Evolutionary conservation across 2,888 invertebrate species (phyloP).

Genomic region (Drosophila longiperda): DNA sequence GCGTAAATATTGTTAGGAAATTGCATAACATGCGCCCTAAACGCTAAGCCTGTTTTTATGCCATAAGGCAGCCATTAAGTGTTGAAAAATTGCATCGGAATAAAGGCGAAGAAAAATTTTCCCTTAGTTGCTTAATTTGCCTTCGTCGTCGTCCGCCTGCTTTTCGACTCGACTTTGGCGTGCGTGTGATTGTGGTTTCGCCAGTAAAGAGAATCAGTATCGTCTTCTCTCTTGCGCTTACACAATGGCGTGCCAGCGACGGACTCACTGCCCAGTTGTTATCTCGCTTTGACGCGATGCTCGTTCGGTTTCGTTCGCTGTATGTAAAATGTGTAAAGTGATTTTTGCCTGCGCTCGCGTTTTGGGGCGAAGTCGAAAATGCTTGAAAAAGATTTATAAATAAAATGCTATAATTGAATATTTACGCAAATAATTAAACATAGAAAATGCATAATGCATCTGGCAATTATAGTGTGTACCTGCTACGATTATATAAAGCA

Average conservation of each 20-base stretch:
- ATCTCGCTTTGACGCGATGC: constrained; percentile 61
- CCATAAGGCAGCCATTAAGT: constrained; percentile 19
- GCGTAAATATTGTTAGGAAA: constrained; percentile 60
- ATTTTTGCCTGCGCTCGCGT: constrained; percentile 71
- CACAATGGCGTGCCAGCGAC: constrained; percentile 32
- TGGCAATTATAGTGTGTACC: constrained; percentile 36
- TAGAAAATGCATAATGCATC: constrained; percentile 29
- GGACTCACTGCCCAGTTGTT: constrained; percentile 46
- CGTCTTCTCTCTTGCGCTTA: constrained; percentile 60
- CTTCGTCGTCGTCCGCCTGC: constrained; percentile 65
- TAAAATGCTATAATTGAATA: constrained; percentile 58
- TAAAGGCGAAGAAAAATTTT: constrained; percentile 70
- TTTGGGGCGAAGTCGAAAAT: constrained; percentile 81
- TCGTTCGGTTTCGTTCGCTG: constrained; percentile 67
- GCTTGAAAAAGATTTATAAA: constrained; percentile 72
- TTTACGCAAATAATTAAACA: constrained; percentile 33
- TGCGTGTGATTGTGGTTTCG: constrained; percentile 66
- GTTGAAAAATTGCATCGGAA: constrained; percentile 55
- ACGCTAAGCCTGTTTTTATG: constrained; percentile 53
- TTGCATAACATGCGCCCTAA: constrained; percentile 41
- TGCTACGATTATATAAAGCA: constrained; percentile 70
- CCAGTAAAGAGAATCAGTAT: constrained; percentile 32
- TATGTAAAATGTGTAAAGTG: constrained; percentile 78
- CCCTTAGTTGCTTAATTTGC: constrained; percentile 70
- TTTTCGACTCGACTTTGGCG: constrained; percentile 70